These are phyloP conservation scores for Campylorhamphus procurvoides DNA, from an alignment of 2,113 vertebrate species.

Conservation along the genomic window DNA sequence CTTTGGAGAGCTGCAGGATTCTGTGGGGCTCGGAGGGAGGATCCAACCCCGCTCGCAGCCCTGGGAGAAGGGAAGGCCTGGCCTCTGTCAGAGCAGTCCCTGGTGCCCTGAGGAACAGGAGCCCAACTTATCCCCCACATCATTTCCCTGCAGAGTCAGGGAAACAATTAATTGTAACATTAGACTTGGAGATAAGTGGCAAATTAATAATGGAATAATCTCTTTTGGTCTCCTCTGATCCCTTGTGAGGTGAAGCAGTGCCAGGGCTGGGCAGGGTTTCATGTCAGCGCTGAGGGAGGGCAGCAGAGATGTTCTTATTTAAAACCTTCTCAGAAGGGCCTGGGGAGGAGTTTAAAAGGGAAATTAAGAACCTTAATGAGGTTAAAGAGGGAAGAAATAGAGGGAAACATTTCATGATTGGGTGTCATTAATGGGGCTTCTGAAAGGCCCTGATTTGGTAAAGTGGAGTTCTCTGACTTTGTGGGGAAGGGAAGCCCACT, in stretches of 20 bases:
- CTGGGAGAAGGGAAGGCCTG: no score
- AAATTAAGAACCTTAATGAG: not conserved
- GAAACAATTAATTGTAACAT: not conserved
- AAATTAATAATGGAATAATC: not conserved
- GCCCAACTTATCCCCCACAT: not conserved
- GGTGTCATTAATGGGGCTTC: not conserved
- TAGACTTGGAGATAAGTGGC: not conserved
- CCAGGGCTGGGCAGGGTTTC: not conserved
- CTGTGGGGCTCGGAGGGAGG: fast-evolving
- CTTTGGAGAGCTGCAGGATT: not conserved
- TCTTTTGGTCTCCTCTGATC: not conserved
- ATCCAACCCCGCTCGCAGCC: no score
- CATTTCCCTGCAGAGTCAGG: not conserved
- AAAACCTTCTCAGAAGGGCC: not conserved
- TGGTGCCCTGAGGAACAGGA: not conserved
- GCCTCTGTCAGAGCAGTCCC: no score
- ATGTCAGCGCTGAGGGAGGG: not conserved
- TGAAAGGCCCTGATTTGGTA: not conserved
- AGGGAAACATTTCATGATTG: not conserved
- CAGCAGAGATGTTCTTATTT: not conserved
- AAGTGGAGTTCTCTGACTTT: not conserved
- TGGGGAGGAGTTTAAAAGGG: not conserved
- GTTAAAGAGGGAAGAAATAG: not conserved
- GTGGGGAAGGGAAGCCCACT: not conserved
- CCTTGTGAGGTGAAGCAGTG: not conserved